These are phyloP conservation scores for Pristionchus fissidentatus DNA, from an alignment of 2,888 invertebrate species.

Conservation along the genomic window DNA sequence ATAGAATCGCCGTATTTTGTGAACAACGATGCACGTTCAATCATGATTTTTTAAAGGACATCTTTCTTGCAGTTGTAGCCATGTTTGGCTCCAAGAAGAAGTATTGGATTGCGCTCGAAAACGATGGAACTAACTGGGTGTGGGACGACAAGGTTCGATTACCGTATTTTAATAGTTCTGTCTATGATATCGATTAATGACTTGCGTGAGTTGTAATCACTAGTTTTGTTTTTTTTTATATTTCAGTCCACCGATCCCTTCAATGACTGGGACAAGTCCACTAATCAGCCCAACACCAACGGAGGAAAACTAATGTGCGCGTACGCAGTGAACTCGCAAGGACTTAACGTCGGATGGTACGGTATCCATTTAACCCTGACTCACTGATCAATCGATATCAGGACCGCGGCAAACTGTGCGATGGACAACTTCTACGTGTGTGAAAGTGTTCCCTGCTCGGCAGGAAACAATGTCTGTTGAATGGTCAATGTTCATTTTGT, in stretches of 20 bases:
- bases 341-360: neutral
- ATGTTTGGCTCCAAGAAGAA: neutral
- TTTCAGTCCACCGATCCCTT: constrained; percentile 9
- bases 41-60: too few species aligned
- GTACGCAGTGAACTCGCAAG: neutral
- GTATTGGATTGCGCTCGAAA: neutral
- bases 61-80: neutral
- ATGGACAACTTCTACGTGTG: neutral
- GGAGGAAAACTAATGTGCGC: neutral
- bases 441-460: neutral
- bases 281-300: constrained; percentile 8
- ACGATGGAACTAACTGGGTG: neutral
- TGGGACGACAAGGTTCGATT: neutral
- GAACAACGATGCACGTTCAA: too few species aligned
- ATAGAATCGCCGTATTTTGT: neutral
- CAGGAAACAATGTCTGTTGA: constrained; percentile 22
- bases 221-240: too few species aligned
- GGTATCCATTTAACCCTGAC: neutral
- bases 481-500: too few species aligned
- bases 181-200: too few species aligned
- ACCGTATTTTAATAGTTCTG: neutral
- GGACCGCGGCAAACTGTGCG: constrained; percentile 19
- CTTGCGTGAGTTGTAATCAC: too few species aligned
- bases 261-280: neutral
- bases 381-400: neutral